Percentiles rank a stretch among this genome's conserved stretches.
Evolutionary conservation across 2,113 vertebrate species (phyloP).

Genomic region (Alethe castanea): DNA sequence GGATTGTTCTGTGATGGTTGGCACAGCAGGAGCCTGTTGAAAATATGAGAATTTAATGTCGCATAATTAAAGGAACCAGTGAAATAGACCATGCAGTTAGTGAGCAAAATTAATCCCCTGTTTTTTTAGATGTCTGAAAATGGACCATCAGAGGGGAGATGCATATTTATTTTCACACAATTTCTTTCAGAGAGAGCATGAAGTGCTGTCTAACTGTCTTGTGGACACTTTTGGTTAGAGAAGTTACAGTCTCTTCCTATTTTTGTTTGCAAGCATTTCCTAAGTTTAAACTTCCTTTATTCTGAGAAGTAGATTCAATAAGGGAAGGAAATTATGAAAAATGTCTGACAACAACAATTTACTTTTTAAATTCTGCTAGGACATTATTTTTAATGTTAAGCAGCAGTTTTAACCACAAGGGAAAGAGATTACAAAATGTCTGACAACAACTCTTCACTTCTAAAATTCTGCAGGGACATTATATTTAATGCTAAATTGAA

Average conservation of each 20-base stretch:
- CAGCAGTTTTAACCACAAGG: background rate
- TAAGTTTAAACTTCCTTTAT: constrained; percentile 7
- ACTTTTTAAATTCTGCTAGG: background rate
- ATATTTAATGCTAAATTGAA: background rate
- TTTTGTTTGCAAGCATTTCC: background rate
- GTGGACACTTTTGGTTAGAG: background rate
- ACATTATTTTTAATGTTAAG: background rate
- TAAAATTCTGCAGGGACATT: background rate
- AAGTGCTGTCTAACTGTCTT: background rate
- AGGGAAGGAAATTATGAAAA: background rate
- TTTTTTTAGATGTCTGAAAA: background rate
- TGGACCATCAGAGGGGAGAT: background rate
- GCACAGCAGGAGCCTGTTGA: background rate
- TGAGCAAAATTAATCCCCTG: background rate
- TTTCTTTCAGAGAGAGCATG: background rate
- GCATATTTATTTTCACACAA: background rate
- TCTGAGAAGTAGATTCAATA: background rate
- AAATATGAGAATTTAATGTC: background rate
- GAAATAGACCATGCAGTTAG: background rate
- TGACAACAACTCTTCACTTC: background rate
- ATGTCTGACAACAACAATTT: background rate
- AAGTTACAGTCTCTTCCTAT: background rate
- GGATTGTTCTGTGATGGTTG: background rate
- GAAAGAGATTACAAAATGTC: background rate
- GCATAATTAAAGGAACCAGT: background rate